Percentiles rank a stretch among this genome's conserved stretches.
Conservation (phyloP, 1,140 invertebrate species). For the Pomacea maculata region DNA sequence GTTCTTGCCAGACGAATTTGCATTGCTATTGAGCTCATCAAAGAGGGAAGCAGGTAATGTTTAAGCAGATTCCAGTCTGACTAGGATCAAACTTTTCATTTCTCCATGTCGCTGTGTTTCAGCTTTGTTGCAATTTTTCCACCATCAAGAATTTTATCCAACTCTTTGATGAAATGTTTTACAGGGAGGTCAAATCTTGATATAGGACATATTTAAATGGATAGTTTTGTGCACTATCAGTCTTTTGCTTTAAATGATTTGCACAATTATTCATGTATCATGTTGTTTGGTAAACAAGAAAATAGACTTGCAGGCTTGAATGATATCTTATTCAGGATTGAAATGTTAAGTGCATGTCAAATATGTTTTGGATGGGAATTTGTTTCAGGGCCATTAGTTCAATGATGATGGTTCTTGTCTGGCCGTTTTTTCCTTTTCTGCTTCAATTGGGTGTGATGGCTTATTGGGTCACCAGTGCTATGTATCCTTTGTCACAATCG, state of each 20-base stretch:
- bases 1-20: conserved; percentile 85
- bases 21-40: conserved; percentile 89
- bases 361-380: conserved; percentile 1
- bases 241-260: too few relatives aligned
- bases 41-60: conserved; percentile 83
- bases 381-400: conserved; percentile 83
- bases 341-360: too few relatives aligned
- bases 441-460: conserved; percentile 79
- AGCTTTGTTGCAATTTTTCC: conserved; percentile 81
- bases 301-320: too few relatives aligned
- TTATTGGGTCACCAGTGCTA: conserved; percentile 77
- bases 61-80: conserved; percentile 83
- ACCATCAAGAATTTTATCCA: background rate
- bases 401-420: conserved; percentile 85
- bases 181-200: too few relatives aligned
- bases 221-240: too few relatives aligned
- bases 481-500: conserved; percentile 66
- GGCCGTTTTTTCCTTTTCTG: conserved; percentile 90
- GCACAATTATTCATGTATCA: too few relatives aligned
- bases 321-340: too few relatives aligned
- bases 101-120: conserved; percentile 75
- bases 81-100: conserved; percentile 83
- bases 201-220: too few relatives aligned
- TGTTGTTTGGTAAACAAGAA: too few relatives aligned
- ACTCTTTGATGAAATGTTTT: too few relatives aligned